These are phyloP conservation scores for Zoanthus sansibaricus DNA, from an alignment of 92 coral and sea anemone genomes.

Conservation along the genomic window DNA sequence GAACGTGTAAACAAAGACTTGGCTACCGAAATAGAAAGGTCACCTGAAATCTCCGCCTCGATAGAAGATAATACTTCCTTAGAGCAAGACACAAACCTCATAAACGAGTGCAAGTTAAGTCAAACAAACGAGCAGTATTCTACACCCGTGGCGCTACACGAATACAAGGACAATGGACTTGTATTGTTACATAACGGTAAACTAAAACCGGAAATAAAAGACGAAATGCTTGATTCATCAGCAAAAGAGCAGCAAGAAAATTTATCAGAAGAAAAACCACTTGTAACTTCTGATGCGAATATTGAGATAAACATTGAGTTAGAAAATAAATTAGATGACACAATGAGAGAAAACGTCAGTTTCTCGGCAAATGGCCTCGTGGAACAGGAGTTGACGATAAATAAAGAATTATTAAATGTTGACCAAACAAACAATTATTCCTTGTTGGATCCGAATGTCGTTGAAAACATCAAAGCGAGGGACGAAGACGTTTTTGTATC, in stretches of 20 bases:
- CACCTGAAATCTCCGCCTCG: conserved; percentile 2
- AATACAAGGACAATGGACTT: background rate
- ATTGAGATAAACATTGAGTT: no score
- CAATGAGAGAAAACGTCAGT: background rate
- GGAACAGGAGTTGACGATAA: conserved; percentile 6
- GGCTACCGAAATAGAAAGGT: conserved; percentile 36
- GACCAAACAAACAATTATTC: background rate
- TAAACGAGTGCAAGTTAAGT: background rate
- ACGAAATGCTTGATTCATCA: background rate
- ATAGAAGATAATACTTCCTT: conserved; percentile 9
- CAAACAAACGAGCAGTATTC: conserved; percentile 11
- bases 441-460: background rate
- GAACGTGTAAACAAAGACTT: conserved; percentile 4
- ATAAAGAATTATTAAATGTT: background rate
- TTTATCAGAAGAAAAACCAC: background rate
- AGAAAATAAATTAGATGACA: background rate
- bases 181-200: background rate
- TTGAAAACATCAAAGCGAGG: background rate
- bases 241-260: conserved; percentile 7
- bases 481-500: background rate
- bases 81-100: background rate
- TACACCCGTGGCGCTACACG: background rate
- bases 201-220: background rate
- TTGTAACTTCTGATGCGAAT: no score
- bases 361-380: background rate